Base-by-base conservation (phyloP, 1,140 invertebrate species). In the Meteorus sp. region DNA sequence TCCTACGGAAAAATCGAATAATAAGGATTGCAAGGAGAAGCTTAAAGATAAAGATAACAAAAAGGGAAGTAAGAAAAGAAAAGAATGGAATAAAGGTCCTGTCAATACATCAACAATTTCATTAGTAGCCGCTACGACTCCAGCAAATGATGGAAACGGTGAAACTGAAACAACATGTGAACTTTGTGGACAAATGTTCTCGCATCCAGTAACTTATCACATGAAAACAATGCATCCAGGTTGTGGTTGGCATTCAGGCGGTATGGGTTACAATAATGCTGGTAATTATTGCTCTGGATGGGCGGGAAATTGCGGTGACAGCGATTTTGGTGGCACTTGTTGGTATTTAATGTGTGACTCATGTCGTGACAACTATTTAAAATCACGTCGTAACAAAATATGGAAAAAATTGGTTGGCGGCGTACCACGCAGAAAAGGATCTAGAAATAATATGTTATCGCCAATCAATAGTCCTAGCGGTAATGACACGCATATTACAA, bases 291-390 rank as follows among this genome's bases (percentile, higher is more conserved):
- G 90, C 73, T 86, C 88, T 9, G 92, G 92, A 1, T 93, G 91
- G 90, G 89, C 90, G 0, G 92, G 92, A 11, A 91, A 90, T 65
- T 95, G 93, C 75, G 93, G 93, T 0, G 91, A 93, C 68, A 91
- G 91, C 1, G 92, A 92, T 9, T 83, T 89, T 7, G 90, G 89
- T 22, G 90, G 88, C 25, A 90, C 88, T 61, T 86, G 90, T 29
- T 97, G 93, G 93, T 98, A 97, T 76, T 83, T 97, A 1, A 87
- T 95, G 60, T 98, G 95, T 78, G 92, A 95, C 67, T 82, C 83
- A 19, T 97, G 95, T 72, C 85, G 94, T 3, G 90, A 94, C 23
- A 92, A 90, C 66, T 92, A 92, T 67, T 71, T 92, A 39, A 84
- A 83, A 67, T 81, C 82, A 7, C 85, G 82, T 62, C 83, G 82